Evolutionary conservation across 2,113 vertebrate genomes (phyloP).

Genomic region (Dicrurus megarhynchus): DNA sequence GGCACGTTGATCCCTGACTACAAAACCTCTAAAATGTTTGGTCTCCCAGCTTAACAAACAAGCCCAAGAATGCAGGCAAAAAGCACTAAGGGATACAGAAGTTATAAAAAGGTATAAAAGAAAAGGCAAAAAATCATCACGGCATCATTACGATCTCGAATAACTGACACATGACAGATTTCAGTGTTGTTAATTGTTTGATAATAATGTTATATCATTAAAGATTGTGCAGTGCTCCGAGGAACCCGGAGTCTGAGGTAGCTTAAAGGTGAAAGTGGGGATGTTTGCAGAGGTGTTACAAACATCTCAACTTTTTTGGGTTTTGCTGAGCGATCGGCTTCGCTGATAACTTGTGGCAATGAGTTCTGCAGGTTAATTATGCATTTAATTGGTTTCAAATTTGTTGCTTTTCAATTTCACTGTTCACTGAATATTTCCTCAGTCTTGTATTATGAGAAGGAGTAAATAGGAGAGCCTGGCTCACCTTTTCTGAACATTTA

Average conservation of each 20-base stretch:
- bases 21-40: too few relatives aligned
- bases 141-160: accelerated
- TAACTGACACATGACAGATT: not conserved
- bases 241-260: not conserved
- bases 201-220: not conserved
- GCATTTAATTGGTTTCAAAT: slow-evolving; percentile 69
- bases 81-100: too few relatives aligned
- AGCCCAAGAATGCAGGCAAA: too few relatives aligned
- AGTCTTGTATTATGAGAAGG: slow-evolving; percentile 15
- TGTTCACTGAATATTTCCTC: slow-evolving; percentile 60
- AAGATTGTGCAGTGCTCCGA: not conserved
- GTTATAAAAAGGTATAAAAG: too few relatives aligned
- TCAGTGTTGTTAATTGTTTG: not conserved
- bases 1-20: too few relatives aligned
- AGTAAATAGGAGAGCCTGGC: slow-evolving; percentile 24
- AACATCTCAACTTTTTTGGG: not conserved
- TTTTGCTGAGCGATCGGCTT: not conserved
- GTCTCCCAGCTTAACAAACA: too few relatives aligned
- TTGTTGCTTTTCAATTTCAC: slow-evolving; percentile 73
- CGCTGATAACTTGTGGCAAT: slow-evolving; percentile 28
- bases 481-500: slow-evolving; percentile 36
- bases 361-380: slow-evolving; percentile 67
- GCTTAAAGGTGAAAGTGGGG: not conserved
- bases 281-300: not conserved
- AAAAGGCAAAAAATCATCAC: too few relatives aligned